Evolutionary conservation across 2,113 vertebrate species (phyloP).

Genomic region (Mobula birostris): DNA sequence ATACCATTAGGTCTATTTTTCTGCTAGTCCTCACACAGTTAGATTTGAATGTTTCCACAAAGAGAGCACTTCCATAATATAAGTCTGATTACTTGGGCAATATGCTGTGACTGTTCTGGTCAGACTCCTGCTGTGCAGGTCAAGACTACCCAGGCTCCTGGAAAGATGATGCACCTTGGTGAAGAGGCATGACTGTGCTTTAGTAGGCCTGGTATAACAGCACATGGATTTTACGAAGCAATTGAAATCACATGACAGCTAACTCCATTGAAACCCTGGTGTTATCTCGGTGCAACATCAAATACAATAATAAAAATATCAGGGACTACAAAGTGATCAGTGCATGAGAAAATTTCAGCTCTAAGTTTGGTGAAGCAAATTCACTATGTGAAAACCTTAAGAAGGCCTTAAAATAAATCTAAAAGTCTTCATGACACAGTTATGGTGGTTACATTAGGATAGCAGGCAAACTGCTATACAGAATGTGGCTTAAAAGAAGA

Average conservation of each 20-base stretch:
- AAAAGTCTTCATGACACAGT: not conserved
- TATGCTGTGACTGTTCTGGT: not conserved
- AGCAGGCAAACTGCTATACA: not conserved
- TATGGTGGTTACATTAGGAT: not conserved
- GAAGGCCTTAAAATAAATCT: not conserved
- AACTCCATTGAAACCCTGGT: not conserved
- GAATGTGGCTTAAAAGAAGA: not conserved
- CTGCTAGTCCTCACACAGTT: not conserved
- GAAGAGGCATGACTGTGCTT: not conserved
- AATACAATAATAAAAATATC: not conserved
- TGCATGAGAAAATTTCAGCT: too few relatives aligned
- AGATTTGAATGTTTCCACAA: not conserved
- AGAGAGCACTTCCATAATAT: not conserved
- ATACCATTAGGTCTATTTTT: not conserved
- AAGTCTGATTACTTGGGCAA: not conserved
- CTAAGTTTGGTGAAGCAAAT: not conserved
- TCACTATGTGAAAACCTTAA: not conserved
- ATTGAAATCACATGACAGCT: not conserved
- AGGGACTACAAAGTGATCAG: not conserved
- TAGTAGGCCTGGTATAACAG: not conserved
- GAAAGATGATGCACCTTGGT: not conserved
- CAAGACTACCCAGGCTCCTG: not conserved
- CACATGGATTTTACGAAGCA: not conserved
- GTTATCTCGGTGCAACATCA: not conserved
- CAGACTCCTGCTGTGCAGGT: not conserved